These are phyloP conservation scores for Muscidifurax raptorellus DNA, from an alignment of 1,140 invertebrate species.

Conservation along the genomic window DNA sequence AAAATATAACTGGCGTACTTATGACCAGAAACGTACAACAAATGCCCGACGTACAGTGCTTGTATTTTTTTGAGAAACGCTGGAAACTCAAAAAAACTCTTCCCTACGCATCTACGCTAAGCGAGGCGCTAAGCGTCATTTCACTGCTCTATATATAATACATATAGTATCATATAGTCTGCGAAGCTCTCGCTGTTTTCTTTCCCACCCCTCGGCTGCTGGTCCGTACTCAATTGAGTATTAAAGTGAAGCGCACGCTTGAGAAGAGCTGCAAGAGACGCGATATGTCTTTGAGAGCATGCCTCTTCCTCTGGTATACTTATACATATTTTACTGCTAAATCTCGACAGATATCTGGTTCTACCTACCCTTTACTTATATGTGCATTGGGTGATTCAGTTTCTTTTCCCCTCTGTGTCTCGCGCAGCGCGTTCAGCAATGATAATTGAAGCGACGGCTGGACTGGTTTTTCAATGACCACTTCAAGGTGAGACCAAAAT, in stretches of 20 bases:
- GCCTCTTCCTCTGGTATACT: not conserved
- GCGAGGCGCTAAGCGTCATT: constrained; percentile 37
- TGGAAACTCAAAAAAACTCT: no score
- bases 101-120: no score
- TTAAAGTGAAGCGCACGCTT: not conserved
- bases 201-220: not conserved
- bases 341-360: not conserved
- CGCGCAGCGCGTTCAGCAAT: not conserved
- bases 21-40: no score
- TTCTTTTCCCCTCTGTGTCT: not conserved
- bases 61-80: no score
- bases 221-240: not conserved
- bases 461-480: not conserved
- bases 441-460: constrained; percentile 1
- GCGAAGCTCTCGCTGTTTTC: not conserved
- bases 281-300: not conserved
- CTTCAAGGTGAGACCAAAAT: constrained; percentile 14
- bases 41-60: no score
- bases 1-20: no score
- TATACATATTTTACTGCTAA: not conserved
- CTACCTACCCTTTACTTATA: not conserved
- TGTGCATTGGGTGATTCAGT: no score
- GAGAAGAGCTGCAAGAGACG: not conserved
- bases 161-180: not conserved
- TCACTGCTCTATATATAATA: constrained; percentile 36